These are phyloP conservation scores for Pagrus major DNA, from an alignment of 2,113 vertebrate genomes.

Conservation along the genomic window DNA sequence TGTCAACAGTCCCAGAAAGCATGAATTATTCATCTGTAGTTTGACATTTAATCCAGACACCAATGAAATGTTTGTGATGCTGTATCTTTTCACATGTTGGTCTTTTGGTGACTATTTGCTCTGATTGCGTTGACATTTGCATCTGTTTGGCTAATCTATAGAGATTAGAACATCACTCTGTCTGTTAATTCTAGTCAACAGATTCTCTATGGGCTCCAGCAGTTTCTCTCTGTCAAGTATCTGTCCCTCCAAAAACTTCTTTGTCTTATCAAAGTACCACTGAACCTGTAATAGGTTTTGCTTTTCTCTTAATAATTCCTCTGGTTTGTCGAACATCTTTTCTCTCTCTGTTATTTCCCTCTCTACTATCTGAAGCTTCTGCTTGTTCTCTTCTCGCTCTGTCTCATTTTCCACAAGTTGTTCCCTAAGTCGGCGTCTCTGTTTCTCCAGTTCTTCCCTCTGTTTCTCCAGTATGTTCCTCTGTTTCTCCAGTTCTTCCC, in stretches of 20 bases:
- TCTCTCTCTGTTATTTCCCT: background rate
- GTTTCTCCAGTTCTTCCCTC: background rate
- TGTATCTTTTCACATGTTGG: too few relatives aligned
- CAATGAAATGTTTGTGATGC: too few relatives aligned
- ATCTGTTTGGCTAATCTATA: too few relatives aligned
- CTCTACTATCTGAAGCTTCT: slow-evolving; percentile 6
- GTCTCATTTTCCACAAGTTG: background rate
- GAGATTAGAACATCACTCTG: too few relatives aligned
- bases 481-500: too few relatives aligned
- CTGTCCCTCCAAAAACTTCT: background rate
- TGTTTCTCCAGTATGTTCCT: too few relatives aligned
- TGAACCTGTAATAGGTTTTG: background rate
- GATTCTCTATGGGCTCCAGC: background rate
- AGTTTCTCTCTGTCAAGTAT: background rate
- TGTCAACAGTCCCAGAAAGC: too few relatives aligned
- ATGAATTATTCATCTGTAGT: too few relatives aligned
- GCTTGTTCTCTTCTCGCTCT: background rate
- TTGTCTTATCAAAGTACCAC: background rate
- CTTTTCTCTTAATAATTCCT: background rate
- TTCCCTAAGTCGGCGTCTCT: background rate
- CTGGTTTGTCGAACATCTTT: background rate
- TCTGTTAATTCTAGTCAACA: accelerated
- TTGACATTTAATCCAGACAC: too few relatives aligned
- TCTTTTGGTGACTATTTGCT: too few relatives aligned
- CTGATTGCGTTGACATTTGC: too few relatives aligned